Base-by-base conservation (phyloP, 1,140 invertebrate species). In the Nomia melanderi region DNA sequence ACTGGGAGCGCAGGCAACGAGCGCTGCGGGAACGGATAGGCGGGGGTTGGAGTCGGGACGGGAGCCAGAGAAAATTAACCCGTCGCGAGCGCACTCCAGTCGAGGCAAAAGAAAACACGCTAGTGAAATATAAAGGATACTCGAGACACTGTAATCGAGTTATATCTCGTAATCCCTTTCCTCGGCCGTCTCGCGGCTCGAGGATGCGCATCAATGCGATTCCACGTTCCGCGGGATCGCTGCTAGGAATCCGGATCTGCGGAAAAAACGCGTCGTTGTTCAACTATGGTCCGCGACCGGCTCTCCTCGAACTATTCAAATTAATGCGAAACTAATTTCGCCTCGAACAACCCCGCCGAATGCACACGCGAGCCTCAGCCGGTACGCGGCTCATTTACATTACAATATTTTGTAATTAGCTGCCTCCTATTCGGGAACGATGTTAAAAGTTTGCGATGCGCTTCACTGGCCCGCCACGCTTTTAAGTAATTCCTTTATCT, bases 81-180 rank as follows among this genome's bases (percentile, higher is more conserved):
- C 82, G 82, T 79, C 60, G 63, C 79, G 59, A 86, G 81, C 70
- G 76, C 69, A 83, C 85, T 88, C 75, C 47, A 75, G 62, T 76
- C 36, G 70, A 67, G 77, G 79, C 86, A 84, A 83, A 79, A 78
- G 66, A 80, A 77, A 77, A 71, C 39, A 53, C 39, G 59, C 65
- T 50, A 41, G 65, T 75, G 81, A 78, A 82, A 83, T 82, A 73
- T 77, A 77, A 88, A 86, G 85, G 78, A 82, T 64, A 67, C 72
- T 84, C 73, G 74, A 80, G 73, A 76, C 60, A 65, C 59, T 73
- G 79, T 88, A 88, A 88, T 88, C 84, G 77, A 82, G 81, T 88
- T 88, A 85, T 79, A 44, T 79, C 67, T 62, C 39, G 73, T 36
- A 57, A 77, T 82, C 74, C 63, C 31, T 47, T 69, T 77, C 75